Conservation (phyloP, 2,797 vertebrate genomes). For the Poecile montanus region DNA sequence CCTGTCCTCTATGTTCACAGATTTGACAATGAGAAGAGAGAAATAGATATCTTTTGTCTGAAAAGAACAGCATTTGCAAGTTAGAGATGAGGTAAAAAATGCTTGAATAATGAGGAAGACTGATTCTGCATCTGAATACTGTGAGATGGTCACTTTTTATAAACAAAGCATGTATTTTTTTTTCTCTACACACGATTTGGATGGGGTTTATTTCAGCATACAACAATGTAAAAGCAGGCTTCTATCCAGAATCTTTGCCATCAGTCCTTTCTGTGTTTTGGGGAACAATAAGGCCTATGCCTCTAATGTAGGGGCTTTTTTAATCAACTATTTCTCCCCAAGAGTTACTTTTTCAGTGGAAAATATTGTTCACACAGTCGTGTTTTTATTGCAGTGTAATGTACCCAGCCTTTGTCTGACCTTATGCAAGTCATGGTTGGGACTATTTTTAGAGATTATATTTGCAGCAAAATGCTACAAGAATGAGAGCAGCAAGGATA, state of each 20-base stretch:
- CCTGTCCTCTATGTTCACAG: background rate
- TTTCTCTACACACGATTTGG: background rate
- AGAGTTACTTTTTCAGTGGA: conserved; percentile 32
- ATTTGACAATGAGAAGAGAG: background rate
- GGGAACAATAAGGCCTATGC: background rate
- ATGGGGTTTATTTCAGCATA: background rate
- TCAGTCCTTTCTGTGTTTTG: background rate
- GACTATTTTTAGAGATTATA: conserved; percentile 70
- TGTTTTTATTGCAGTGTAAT: conserved; percentile 35
- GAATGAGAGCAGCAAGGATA: conserved; percentile 49
- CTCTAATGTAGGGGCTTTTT: background rate
- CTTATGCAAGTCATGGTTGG: conserved; percentile 62
- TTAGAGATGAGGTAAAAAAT: background rate
- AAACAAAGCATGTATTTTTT: background rate
- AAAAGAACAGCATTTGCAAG: background rate
- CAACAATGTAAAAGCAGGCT: background rate
- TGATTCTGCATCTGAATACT: background rate
- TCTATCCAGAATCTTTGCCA: background rate
- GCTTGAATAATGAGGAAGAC: background rate
- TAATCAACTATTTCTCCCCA: background rate
- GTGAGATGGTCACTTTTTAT: background rate
- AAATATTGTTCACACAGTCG: conserved; percentile 29
- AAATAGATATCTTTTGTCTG: background rate
- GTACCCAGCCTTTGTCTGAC: conserved; percentile 47
- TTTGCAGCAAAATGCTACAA: conserved; percentile 58